Base-by-base conservation (phyloP, 2,113 vertebrate species). In the Pterocles gutturalis region DNA sequence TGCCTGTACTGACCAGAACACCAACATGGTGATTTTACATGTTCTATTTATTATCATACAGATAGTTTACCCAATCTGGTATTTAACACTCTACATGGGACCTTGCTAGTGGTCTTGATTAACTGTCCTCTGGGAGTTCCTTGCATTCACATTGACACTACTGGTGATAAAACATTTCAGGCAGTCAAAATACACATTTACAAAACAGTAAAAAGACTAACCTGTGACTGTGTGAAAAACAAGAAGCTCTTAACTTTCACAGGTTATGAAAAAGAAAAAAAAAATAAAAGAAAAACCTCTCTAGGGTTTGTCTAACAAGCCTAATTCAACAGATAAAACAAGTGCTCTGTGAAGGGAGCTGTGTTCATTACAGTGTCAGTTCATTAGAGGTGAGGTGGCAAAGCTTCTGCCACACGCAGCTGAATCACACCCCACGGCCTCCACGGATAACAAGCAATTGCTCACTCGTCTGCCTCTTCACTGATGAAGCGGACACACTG, bases 321-420 rank as follows among this genome's bases (percentile, higher is more conserved):
- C 45, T 87, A 83, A 92, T 90, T 90, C 67, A 93, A 86, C 53
- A 94, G 76, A 83, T 48, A 78, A 83, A 94, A 38, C 10, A 72
- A 89, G 71, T 12, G 16, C 53, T 75, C 41, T 38, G 19, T n/a
- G 20, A 77, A 64, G 51, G 73, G 79, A 76, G 57, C 21, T 61
- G 72, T 48, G 13, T 77, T 97, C 64, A 16, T 70, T 53, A 53
- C 75, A 2, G 5, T 7, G 45, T 13, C 61, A 26, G 87, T 83
- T 96, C 90, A 67, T 76, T 82, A 92, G 77, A 80, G 53, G 18
- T 29, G 55, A 96, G 70, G 76, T 41, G 61, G 51, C 66, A 89
- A 61, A 6, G 16, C 45, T 90, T 66, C 88, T 73, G 60, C 80
- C 7, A 5, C 51, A 17, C 4, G 4, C 41, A 64, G 46, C 67